These are phyloP conservation scores for Eira barbara DNA, from an alignment of 2,113 vertebrate genomes.

Conservation along the genomic window DNA sequence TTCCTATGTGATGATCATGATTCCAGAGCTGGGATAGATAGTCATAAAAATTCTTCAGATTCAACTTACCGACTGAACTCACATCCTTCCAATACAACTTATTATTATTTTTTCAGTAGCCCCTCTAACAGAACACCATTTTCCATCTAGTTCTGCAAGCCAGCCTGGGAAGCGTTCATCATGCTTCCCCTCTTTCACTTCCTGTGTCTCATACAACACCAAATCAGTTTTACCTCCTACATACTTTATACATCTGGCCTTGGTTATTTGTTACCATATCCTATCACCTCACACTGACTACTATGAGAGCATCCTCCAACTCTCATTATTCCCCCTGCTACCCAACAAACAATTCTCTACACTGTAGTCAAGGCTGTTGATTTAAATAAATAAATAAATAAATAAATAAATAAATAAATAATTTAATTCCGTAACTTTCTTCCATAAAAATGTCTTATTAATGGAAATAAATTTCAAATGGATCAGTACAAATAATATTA, in stretches of 20 bases:
- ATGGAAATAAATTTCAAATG: neutral
- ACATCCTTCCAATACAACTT: neutral
- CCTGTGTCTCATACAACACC: too few relatives aligned
- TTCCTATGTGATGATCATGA: neutral
- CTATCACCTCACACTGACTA: neutral
- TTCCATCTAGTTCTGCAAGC: accelerated
- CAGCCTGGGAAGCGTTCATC: accelerated
- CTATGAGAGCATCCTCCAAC: accelerated
- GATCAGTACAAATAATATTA: neutral
- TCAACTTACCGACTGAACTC: accelerated
- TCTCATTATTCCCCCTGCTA: too few relatives aligned
- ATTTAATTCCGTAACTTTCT: neutral
- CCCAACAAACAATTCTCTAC: neutral
- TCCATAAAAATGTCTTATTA: neutral
- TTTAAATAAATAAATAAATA: neutral
- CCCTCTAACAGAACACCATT: accelerated
- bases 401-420: neutral
- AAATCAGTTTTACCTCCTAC: neutral
- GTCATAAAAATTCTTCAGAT: neutral
- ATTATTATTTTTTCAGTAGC: neutral
- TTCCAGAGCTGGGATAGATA: neutral
- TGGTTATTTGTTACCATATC: neutral
- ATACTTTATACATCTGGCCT: neutral
- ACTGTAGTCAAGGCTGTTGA: neutral
- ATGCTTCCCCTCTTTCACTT: too few relatives aligned